Evolutionary conservation across 2,888 invertebrate species (phyloP), one percentile per base, ranked within the genome.

Genomic region (Patella caerulea): DNA sequence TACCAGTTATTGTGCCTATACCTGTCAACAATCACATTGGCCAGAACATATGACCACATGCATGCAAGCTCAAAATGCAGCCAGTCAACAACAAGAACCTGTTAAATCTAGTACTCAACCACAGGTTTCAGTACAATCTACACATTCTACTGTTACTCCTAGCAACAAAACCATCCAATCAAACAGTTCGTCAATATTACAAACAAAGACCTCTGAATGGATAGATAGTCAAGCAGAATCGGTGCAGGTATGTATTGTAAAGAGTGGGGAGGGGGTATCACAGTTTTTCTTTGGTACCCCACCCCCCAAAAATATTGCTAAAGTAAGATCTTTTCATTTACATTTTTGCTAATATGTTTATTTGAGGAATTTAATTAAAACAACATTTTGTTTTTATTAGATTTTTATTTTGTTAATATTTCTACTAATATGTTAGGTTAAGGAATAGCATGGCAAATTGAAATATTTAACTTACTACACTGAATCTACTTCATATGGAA

Each of bases 21-120:
- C 95, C 2, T 98, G 98, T 88, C 97, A 97, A 92, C 94, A 95
- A 88, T 93, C 94, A 83, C 97, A 97, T 91, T 97, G 97, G 97
- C 92, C 95, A 1, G 92, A 93, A 12, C 97, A 97, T 91, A 94
- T 94, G 93, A 89, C 92, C 76, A 93, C 93, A 70, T 95, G 95
- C 87, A 93, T 94, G 73, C 91, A 91, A 82, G 83, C 86, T 9
- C 88, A 87, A 74, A 75, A 75, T 12, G 56, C 76, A 54, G 74
- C 81, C 24, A 80, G 75, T 59, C 79, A 81, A 45, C 74, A 72
- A 52, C 76, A 81, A 19, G 71, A 73, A 69, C 24, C 75, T 69
- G 81, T 78, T 14, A 76, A 77, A n/a, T 54, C 71, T 52, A 78
- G 24, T 75, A 77, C n/a, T 76, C 82, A 78, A 79, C 78, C 76